Percentiles rank a stretch among this genome's conserved stretches.
Conservation (phyloP, 2,113 vertebrate species). For the Microcebus tavaratra region DNA sequence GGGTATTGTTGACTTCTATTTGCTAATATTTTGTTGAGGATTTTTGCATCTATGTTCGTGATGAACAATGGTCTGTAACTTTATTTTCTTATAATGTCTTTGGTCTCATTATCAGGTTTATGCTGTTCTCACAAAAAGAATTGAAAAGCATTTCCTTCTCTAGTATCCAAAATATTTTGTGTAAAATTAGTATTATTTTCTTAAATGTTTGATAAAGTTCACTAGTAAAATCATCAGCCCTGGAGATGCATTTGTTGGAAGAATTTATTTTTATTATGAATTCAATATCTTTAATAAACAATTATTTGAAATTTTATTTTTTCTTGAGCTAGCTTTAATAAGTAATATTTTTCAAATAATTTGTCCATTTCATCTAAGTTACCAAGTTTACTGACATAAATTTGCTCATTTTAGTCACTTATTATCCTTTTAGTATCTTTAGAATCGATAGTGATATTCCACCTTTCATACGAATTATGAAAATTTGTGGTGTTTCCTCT, state of each 20-base stretch:
- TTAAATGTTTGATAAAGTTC: neutral
- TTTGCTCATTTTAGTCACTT: neutral
- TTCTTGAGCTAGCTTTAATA: neutral
- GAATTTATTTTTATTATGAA: neutral
- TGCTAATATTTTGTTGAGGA: neutral
- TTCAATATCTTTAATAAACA: neutral
- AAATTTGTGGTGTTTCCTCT: neutral
- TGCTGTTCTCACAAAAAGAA: neutral
- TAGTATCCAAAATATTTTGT: neutral
- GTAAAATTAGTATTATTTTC: neutral
- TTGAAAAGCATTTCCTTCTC: neutral
- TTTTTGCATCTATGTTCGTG: neutral
- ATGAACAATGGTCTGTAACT: neutral
- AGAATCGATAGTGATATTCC: neutral
- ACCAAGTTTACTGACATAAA: neutral
- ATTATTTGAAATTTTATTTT: neutral
- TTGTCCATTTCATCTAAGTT: neutral
- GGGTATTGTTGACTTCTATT: neutral
- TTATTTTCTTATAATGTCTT: neutral
- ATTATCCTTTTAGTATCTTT: neutral
- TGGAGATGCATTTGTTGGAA: neutral
- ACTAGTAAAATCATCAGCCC: neutral
- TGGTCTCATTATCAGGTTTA: neutral
- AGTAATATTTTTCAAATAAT: slow-evolving; percentile 6
- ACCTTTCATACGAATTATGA: neutral